phyloP scores from a whole-genome alignment of 2,797 vertebrate genomes.

The Tiaroga cobitis region DNA sequence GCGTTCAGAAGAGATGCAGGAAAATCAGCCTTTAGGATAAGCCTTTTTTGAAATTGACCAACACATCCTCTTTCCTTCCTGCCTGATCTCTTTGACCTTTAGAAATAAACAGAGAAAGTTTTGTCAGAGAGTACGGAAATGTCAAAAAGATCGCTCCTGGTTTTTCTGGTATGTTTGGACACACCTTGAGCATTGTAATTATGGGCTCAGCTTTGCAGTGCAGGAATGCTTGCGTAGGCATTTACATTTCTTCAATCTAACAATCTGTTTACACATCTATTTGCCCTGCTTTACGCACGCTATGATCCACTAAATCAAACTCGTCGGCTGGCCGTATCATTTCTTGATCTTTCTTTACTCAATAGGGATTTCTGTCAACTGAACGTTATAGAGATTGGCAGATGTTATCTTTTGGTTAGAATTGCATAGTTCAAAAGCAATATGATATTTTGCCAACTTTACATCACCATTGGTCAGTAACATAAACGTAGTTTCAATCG shows the following conservation, averaged over 20 bases:
- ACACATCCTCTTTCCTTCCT: constrained; percentile 49
- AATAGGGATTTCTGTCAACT: constrained; percentile 21
- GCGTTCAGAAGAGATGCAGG: background rate
- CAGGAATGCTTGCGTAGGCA: constrained; percentile 76
- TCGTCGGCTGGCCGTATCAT: constrained; percentile 18
- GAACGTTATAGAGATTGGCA: background rate
- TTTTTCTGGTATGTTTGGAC: constrained; percentile 70
- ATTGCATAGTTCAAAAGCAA: background rate
- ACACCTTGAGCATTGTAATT: constrained; percentile 81
- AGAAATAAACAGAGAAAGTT: constrained; percentile 43
- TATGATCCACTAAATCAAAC: constrained; percentile 49
- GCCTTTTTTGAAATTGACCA: constrained; percentile 52
- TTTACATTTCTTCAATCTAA: constrained; percentile 64
- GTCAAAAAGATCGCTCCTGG: constrained; percentile 64
- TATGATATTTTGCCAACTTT: background rate
- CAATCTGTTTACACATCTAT: constrained; percentile 75
- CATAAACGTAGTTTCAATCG: background rate
- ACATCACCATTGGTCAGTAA: background rate
- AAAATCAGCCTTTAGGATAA: constrained; percentile 41
- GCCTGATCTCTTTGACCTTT: constrained; percentile 48
- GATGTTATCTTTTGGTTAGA: background rate
- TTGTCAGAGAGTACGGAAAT: constrained; percentile 38
- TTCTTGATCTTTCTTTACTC: constrained; percentile 23
- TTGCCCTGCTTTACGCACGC: constrained; percentile 67
- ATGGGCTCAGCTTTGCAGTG: constrained; percentile 78